These are phyloP conservation scores for Columba livia DNA, from an alignment of 2,113 vertebrate species.

Conservation along the genomic window DNA sequence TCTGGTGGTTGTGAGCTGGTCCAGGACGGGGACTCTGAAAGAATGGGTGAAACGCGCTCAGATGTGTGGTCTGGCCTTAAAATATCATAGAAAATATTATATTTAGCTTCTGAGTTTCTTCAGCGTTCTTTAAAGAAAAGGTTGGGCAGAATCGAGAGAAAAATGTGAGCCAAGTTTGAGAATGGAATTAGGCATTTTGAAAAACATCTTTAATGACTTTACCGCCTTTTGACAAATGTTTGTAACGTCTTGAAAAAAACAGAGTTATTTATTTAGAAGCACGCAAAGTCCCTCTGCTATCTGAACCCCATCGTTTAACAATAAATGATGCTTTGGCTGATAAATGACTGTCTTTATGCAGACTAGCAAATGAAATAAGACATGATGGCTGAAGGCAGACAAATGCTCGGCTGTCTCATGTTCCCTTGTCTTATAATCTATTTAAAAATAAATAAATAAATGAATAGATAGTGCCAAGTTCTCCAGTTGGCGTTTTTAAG, in stretches of 20 bases:
- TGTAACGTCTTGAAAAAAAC: conserved; percentile 59
- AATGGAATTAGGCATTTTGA: conserved; percentile 50
- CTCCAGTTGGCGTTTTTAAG: not conserved
- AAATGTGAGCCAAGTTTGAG: conserved; percentile 49
- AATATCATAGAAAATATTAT: not conserved
- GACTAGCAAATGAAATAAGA: conserved; percentile 75
- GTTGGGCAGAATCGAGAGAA: conserved; percentile 8
- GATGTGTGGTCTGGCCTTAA: not conserved
- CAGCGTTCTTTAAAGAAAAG: conserved; percentile 15
- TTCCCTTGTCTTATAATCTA: conserved; percentile 60
- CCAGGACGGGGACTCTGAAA: not conserved
- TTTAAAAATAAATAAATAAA: conserved; percentile 48
- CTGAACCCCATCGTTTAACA: conserved; percentile 74
- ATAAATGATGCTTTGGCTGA: conserved; percentile 82
- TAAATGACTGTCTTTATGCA: conserved; percentile 76
- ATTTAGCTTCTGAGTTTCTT: not conserved
- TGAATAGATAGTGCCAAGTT: not conserved
- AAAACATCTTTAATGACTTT: conserved; percentile 65
- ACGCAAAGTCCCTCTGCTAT: conserved; percentile 65
- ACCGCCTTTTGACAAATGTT: conserved; percentile 73
- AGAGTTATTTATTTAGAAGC: conserved; percentile 75
- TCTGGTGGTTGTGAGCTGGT: not conserved
- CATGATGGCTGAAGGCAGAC: conserved; percentile 73
- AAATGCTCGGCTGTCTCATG: conserved; percentile 66
- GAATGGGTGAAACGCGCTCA: not conserved